phyloP scores from a whole-genome alignment of 2,113 vertebrate species.

The Synodontis membranacea region DNA sequence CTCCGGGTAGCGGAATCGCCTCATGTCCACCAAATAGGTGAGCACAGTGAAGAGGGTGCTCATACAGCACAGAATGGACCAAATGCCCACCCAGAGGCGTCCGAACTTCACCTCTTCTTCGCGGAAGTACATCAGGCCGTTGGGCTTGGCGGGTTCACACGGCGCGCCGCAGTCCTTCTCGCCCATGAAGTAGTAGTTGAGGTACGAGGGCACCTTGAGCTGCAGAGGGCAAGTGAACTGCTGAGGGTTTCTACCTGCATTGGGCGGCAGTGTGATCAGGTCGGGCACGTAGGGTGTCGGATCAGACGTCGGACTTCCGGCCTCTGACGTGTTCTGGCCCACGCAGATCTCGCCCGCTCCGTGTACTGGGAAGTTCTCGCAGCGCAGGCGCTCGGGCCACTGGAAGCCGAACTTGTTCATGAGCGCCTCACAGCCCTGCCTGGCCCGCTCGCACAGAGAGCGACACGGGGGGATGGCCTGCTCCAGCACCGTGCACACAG shows the following conservation, averaged over 20 bases:
- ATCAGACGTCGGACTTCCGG: slow-evolving; percentile 73
- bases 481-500: slow-evolving; percentile 89
- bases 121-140: slow-evolving; percentile 95
- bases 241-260: slow-evolving; percentile 63
- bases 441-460: slow-evolving; percentile 84
- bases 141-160: slow-evolving; percentile 84
- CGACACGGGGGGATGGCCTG: slow-evolving; percentile 89
- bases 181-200: slow-evolving; percentile 91
- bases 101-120: slow-evolving; percentile 94
- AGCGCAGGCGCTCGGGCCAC: slow-evolving; percentile 88
- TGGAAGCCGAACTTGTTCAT: slow-evolving; percentile 96
- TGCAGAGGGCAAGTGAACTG: slow-evolving; percentile 89
- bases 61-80: slow-evolving; percentile 92
- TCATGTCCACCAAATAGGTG: slow-evolving; percentile 95
- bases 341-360: slow-evolving; percentile 89
- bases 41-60: slow-evolving; percentile 96
- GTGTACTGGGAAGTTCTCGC: slow-evolving; percentile 87
- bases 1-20: slow-evolving; percentile 93
- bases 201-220: slow-evolving; percentile 87
- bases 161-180: slow-evolving; percentile 94
- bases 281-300: slow-evolving; percentile 77
- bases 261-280: slow-evolving; percentile 72
- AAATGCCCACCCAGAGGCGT: slow-evolving; percentile 93
- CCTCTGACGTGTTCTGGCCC: slow-evolving; percentile 89
- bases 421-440: slow-evolving; percentile 88